phyloP scores from a whole-genome alignment of 2,113 vertebrate species.

The Oncorhynchus masou region DNA sequence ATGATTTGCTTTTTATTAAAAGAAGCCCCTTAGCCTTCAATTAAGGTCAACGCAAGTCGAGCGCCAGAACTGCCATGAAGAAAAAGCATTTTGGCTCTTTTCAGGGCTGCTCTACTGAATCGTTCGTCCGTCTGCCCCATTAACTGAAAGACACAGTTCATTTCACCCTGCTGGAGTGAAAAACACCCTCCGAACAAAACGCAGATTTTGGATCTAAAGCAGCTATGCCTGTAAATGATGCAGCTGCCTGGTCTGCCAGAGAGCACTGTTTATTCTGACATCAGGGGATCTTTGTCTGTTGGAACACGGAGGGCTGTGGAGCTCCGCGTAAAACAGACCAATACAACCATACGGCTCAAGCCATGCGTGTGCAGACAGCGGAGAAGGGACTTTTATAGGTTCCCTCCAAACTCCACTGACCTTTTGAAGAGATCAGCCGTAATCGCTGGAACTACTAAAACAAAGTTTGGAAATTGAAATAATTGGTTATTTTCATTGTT shows the following conservation, averaged over 20 bases:
- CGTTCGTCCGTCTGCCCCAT: not conserved
- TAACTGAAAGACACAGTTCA: constrained; percentile 37
- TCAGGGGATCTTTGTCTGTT: constrained; percentile 34
- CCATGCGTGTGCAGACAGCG: constrained; percentile 12
- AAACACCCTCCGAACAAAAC: constrained; percentile 1
- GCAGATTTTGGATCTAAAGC: constrained; percentile 17
- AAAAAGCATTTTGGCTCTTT: constrained; percentile 2
- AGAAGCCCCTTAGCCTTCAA: not conserved
- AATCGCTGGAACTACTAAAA: not conserved
- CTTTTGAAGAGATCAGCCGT: not conserved
- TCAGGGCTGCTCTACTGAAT: not conserved
- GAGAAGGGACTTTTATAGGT: constrained; percentile 18
- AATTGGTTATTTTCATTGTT: too few species aligned
- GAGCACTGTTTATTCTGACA: constrained; percentile 30
- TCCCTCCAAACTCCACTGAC: not conserved
- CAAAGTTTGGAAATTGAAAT: not conserved
- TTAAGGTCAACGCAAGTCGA: not conserved
- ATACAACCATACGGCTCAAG: constrained; percentile 8
- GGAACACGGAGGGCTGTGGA: not conserved
- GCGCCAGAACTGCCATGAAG: not conserved
- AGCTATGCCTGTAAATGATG: constrained; percentile 34
- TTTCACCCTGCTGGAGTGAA: constrained; percentile 35
- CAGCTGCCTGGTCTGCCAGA: constrained; percentile 27
- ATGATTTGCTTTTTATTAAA: constrained; percentile 16
- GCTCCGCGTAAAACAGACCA: constrained; percentile 22